A percentile compares a stretch with the other conserved stretches of the same genome.
phyloP scores from a whole-genome alignment of 1,140 invertebrate genomes.

The Bombus sibiricus region DNA sequence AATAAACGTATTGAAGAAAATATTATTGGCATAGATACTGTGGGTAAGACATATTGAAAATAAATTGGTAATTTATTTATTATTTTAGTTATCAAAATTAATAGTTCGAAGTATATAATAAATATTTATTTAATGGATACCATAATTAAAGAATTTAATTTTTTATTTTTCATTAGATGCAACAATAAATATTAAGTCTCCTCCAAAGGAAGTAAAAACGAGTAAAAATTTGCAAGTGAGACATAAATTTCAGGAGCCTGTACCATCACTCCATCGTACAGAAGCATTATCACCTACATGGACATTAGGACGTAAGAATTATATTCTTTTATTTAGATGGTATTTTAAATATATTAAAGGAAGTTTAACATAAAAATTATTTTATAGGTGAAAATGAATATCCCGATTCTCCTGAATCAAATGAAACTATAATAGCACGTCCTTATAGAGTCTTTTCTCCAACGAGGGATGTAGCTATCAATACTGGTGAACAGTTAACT shows the following conservation, averaged over 20 bases:
- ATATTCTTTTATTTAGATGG: background rate
- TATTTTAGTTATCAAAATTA: background rate
- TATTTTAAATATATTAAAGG: constrained; percentile 24
- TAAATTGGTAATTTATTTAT: background rate
- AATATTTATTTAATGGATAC: background rate
- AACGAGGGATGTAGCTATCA: constrained; percentile 73
- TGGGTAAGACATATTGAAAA: constrained; percentile 65
- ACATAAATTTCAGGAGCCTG: constrained; percentile 75
- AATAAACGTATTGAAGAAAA: constrained; percentile 68
- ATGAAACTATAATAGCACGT: constrained; percentile 79
- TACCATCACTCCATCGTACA: constrained; percentile 73
- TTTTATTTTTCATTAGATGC: constrained; percentile 68
- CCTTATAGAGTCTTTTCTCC: constrained; percentile 78
- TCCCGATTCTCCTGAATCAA: constrained; percentile 82
- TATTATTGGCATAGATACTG: constrained; percentile 75
- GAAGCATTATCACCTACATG: constrained; percentile 78
- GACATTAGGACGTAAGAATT: constrained; percentile 71
- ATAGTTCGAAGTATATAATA: background rate
- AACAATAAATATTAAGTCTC: constrained; percentile 72
- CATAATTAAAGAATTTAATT: background rate
- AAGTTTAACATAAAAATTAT: background rate
- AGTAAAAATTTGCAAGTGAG: constrained; percentile 80
- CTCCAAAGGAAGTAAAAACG: constrained; percentile 79
- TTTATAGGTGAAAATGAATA: constrained; percentile 78
- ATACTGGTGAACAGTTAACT: constrained; percentile 60